Evolutionary conservation across 1,140 invertebrate genomes (phyloP), one percentile per base, ranked within the genome.

Genomic region (Subanguina moxae): DNA sequence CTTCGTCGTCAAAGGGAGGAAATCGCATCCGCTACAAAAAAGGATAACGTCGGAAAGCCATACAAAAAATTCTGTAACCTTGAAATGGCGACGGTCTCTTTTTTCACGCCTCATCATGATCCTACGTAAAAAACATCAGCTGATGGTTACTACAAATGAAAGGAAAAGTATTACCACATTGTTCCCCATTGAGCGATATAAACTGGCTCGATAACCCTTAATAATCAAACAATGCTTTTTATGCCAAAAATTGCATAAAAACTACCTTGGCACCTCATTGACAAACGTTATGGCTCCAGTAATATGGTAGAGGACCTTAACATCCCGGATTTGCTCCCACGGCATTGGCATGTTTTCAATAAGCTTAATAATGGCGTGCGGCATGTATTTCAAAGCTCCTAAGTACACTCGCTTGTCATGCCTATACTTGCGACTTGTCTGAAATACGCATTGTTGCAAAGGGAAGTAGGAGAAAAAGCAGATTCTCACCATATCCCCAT

Each of bases 331-430:
- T 85, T 99, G 95, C 85, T 99, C 96, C 96, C 96, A 99, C 0
- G 96, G 96, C 95, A 98, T 98, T 0, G 96, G 96, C 95, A 99
- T 98, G 82, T 99, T 99, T 85, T 99, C 95, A 66, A 99, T 83
- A 0, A 99, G 86, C 82, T 99, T 99, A 86, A 98, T 89, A 0
- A 98, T 94, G 25, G 96, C 95, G 88, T 99, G 96, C 1, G 96
- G 95, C 94, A 99, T 98, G 82, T 98, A 99, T 83, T 99, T 99
- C 27, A 99, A 85, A 1, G 95, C 94, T 11, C 89, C 96, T 13
- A 98, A 85, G 85, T 99, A 98, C 27, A 98, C 96, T 78, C 96
- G 87, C 85, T 99, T 99, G 84, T 99, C 96, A 84, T 98, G 94
- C 71, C 94, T 87, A 84, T 95, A 99, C 85, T 99, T 99, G 30